Conservation (phyloP, 1,140 invertebrate genomes). For the Wiebesia pumilae region DNA sequence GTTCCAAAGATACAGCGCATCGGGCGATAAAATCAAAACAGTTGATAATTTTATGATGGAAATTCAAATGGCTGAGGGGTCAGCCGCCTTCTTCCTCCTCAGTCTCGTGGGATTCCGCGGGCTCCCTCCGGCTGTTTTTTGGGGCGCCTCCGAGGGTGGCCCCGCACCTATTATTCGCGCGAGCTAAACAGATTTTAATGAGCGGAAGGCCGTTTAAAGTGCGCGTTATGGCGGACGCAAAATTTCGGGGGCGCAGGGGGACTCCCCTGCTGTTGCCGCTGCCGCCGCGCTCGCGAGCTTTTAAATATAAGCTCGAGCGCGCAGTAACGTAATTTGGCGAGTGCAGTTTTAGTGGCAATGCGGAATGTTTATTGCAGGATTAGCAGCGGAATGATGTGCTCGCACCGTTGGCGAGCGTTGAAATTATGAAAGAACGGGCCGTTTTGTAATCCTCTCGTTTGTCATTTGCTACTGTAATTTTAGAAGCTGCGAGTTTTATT, state of each 20-base stretch:
- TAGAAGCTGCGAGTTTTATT: constrained; percentile 6
- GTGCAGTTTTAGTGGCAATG: neutral
- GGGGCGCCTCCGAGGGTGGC: constrained; percentile 10
- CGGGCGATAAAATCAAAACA: constrained; percentile 53
- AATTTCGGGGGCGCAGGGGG: constrained; percentile 55
- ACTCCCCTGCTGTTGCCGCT: neutral
- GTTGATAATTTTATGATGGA: constrained; percentile 54
- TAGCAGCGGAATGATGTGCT: neutral
- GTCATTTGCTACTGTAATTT: neutral
- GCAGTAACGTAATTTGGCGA: neutral
- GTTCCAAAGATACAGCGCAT: neutral
- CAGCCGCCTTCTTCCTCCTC: neutral
- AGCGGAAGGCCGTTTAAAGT: constrained; percentile 58
- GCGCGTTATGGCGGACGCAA: constrained; percentile 55
- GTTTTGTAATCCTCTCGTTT: constrained; percentile 22
- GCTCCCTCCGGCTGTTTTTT: constrained; percentile 44
- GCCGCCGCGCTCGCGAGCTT: constrained; percentile 39
- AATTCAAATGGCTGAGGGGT: constrained; percentile 42
- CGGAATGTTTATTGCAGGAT: constrained; percentile 36
- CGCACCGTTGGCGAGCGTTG: neutral
- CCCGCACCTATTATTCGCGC: constrained; percentile 44
- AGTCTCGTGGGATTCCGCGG: constrained; percentile 15
- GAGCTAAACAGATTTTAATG: constrained; percentile 66
- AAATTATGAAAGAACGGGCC: constrained; percentile 31
- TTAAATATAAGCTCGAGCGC: constrained; percentile 36